Conservation (phyloP, 2,113 vertebrate genomes). For the Corythoichthys haematopterus region DNA sequence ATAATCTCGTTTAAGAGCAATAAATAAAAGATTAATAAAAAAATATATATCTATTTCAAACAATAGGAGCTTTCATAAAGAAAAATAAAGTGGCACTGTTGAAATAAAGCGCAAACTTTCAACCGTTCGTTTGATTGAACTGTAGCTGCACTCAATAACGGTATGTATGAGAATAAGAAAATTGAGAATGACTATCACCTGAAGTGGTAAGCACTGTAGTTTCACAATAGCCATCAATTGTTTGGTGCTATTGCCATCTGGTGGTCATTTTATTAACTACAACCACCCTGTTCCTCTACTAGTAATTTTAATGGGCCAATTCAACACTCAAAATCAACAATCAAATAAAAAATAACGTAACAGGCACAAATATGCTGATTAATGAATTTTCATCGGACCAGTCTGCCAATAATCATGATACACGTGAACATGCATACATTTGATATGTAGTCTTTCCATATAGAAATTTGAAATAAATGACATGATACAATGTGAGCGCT, state of each 20-base stretch:
- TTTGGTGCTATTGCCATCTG: slow-evolving; percentile 44
- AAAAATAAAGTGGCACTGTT: slow-evolving; percentile 55
- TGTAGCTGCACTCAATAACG: slow-evolving; percentile 16
- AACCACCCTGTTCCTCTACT: neutral
- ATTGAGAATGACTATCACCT: neutral
- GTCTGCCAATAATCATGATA: slow-evolving; percentile 4
- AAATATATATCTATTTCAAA: slow-evolving; percentile 31
- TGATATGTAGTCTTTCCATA: slow-evolving; percentile 9
- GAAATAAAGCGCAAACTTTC: slow-evolving; percentile 24
- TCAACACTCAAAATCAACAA: too few relatives aligned
- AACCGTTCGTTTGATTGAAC: slow-evolving; percentile 15
- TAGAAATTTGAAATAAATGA: slow-evolving; percentile 21
- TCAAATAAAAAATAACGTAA: slow-evolving; percentile 12
- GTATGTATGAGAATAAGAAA: neutral
- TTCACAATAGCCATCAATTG: neutral
- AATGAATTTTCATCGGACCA: slow-evolving; percentile 2
- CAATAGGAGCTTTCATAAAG: slow-evolving; percentile 20
- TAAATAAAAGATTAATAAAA: slow-evolving; percentile 39
- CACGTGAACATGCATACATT: slow-evolving; percentile 6
- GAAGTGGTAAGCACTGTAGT: neutral
- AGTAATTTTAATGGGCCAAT: neutral
- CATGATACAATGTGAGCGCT: slow-evolving; percentile 7
- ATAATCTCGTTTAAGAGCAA: slow-evolving; percentile 55
- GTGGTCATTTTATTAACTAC: slow-evolving; percentile 36
- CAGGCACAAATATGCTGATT: slow-evolving; percentile 34